phyloP scores from a whole-genome alignment of 1,140 invertebrate genomes.

The Penaeus indicus region DNA sequence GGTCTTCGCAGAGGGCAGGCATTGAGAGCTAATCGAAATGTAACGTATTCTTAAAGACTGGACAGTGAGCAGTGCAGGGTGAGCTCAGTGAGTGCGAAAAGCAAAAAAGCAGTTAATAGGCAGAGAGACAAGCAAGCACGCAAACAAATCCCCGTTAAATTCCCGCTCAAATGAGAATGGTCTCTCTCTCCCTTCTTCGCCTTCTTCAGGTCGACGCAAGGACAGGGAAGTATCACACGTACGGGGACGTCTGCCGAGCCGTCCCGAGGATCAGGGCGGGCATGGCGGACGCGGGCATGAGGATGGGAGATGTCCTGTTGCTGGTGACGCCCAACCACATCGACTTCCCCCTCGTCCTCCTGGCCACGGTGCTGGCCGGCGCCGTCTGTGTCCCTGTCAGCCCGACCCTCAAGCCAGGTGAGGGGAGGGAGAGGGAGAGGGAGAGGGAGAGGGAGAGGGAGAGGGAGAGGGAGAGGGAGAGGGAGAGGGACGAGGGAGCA shows the following conservation, averaged over 20 bases:
- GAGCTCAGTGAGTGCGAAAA: too few relatives aligned
- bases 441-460: too few relatives aligned
- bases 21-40: too few relatives aligned
- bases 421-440: too few relatives aligned
- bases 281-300: conserved; percentile 1
- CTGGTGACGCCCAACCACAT: conserved; percentile 28
- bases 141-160: neutral
- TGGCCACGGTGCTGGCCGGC: neutral
- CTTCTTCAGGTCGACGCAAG: conserved; percentile 19
- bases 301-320: neutral
- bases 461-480: too few relatives aligned
- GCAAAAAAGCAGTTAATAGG: too few relatives aligned
- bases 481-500: too few relatives aligned
- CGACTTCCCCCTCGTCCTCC: conserved; percentile 29
- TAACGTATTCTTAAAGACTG: too few relatives aligned
- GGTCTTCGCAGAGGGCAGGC: neutral
- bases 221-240: conserved; percentile 23
- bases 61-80: too few relatives aligned
- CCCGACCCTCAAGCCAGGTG: neutral
- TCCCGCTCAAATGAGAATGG: neutral
- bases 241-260: neutral
- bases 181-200: neutral
- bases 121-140: too few relatives aligned
- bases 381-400: conserved; percentile 23
- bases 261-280: neutral